These are phyloP conservation scores for Cercopithecus mitis DNA, from an alignment of 2,797 vertebrate genomes.

Conservation along the genomic window DNA sequence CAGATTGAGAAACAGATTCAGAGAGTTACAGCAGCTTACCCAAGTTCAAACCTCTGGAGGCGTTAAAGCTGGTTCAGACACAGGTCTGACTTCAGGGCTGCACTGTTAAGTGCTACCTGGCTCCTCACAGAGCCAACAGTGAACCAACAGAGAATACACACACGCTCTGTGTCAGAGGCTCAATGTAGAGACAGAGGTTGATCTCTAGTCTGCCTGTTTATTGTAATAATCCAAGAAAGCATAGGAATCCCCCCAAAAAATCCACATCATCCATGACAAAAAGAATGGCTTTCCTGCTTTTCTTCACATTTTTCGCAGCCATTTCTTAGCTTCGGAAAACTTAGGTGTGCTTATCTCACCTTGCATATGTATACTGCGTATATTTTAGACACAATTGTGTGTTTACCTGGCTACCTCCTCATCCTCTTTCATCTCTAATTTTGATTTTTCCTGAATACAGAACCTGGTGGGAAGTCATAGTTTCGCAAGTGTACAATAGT, in stretches of 20 bases:
- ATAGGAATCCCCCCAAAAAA: neutral
- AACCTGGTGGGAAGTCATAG: neutral
- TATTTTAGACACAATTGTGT: neutral
- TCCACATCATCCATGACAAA: accelerated
- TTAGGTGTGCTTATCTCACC: neutral
- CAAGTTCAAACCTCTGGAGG: neutral
- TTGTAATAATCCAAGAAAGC: neutral
- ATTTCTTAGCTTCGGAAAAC: neutral
- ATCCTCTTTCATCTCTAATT: neutral
- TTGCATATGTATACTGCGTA: neutral
- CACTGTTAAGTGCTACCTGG: accelerated
- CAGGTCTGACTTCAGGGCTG: neutral
- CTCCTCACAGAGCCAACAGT: neutral
- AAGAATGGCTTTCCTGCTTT: neutral
- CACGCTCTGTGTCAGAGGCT: neutral
- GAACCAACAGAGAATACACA: neutral
- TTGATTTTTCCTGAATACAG: neutral
- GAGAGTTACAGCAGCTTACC: neutral
- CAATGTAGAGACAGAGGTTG: neutral
- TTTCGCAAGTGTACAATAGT: neutral
- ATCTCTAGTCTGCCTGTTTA: neutral
- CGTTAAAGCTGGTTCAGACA: neutral
- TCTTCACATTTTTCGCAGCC: neutral
- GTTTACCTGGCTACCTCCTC: neutral
- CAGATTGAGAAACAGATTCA: neutral